A percentile compares a stretch with the other conserved stretches of the same genome.
Conservation (phyloP, 2,113 vertebrate genomes). For the Semnopithecus entellus region DNA sequence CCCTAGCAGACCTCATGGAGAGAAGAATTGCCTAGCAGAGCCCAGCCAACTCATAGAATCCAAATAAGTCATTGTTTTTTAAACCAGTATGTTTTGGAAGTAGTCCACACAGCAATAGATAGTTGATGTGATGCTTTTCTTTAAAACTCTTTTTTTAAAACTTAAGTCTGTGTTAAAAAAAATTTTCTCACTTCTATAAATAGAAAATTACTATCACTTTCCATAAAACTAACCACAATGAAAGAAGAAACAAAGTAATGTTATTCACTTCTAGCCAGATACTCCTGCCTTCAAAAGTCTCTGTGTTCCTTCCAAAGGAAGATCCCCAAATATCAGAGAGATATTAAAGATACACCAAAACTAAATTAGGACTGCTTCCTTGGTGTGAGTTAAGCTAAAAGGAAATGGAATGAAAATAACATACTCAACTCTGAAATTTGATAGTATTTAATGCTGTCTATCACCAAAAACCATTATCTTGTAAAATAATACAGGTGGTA, state of each 20-base stretch:
- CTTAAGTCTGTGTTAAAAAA: neutral
- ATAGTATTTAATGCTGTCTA: neutral
- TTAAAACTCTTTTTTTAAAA: neutral
- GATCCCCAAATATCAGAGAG: neutral
- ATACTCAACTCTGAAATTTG: neutral
- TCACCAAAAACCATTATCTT: neutral
- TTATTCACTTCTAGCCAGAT: neutral
- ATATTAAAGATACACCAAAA: neutral
- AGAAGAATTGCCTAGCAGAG: neutral
- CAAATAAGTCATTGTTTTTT: neutral
- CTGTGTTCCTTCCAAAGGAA: neutral
- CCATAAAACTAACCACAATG: neutral
- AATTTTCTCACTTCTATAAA: neutral
- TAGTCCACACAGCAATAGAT: neutral
- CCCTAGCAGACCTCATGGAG: neutral
- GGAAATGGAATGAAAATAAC: neutral
- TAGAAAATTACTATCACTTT: slow-evolving; percentile 18
- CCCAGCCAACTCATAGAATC: neutral
- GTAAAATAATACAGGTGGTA: neutral
- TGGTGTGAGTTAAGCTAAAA: neutral
- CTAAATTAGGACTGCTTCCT: neutral
- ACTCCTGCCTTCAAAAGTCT: neutral
- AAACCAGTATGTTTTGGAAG: neutral
- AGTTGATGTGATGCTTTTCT: neutral
- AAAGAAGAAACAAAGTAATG: neutral